These are phyloP conservation scores for Formicarius rufipectus DNA, from an alignment of 2,113 vertebrate genomes.

Conservation along the genomic window DNA sequence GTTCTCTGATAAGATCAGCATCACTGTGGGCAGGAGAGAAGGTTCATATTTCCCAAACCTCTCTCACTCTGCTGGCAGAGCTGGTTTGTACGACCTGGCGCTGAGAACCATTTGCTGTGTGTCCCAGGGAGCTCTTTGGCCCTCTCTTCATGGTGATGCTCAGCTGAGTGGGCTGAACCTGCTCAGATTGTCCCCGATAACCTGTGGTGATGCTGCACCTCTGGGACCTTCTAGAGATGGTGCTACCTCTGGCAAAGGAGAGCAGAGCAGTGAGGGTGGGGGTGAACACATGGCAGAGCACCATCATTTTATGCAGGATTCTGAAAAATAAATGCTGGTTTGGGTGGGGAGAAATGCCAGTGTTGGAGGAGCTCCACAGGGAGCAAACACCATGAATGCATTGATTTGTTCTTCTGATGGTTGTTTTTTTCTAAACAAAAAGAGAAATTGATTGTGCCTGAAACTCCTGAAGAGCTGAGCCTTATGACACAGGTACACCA, in stretches of 20 bases:
- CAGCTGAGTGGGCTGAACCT: too few relatives aligned
- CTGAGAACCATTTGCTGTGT: not conserved
- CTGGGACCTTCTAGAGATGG: not conserved
- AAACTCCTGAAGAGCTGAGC: not conserved
- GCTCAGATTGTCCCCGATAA: not conserved
- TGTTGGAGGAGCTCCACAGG: not conserved
- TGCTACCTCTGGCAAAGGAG: not conserved
- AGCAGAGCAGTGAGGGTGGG: not conserved
- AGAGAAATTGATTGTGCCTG: not conserved
- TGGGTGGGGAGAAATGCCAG: not conserved
- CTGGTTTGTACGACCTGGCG: not conserved
- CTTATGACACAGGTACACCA: not conserved
- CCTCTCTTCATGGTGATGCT: accelerated
- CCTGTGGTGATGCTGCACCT: not conserved
- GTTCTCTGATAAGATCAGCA: not conserved
- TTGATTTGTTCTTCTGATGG: not conserved
- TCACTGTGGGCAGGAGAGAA: not conserved
- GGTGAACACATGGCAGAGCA: accelerated
- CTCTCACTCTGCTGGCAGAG: not conserved
- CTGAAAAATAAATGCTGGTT: not conserved
- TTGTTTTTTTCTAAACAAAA: not conserved
- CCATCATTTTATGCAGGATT: not conserved
- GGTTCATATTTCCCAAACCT: not conserved
- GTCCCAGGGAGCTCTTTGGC: too few relatives aligned
- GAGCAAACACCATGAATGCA: not conserved